Evolutionary conservation across 2,113 vertebrate species (phyloP).

Genomic region (Spheniscus mendiculus): DNA sequence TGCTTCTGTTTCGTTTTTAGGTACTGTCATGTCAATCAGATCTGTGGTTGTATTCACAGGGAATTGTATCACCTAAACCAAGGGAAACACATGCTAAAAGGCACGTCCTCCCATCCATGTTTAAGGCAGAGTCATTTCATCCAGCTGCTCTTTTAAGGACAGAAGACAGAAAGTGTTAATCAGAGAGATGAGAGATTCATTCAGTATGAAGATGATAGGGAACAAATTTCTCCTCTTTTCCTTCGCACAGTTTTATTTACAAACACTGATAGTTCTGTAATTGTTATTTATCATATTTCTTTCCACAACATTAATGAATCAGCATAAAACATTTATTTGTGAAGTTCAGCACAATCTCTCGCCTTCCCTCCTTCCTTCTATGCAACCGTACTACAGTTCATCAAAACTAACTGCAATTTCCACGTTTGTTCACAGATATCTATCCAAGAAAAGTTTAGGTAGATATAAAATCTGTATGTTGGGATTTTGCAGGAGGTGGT

Average conservation of each 20-base stretch:
- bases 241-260: not conserved
- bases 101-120: not conserved
- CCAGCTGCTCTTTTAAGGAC: not conserved
- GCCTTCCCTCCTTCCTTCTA: not conserved
- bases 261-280: not conserved
- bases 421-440: not conserved
- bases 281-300: constrained; percentile 19
- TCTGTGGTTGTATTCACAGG: not conserved
- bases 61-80: not conserved
- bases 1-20: not conserved
- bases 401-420: not conserved
- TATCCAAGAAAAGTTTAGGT: not conserved
- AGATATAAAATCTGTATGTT: not conserved
- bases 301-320: not conserved
- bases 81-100: not conserved
- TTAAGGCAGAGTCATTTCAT: not conserved
- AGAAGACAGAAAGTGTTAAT: not conserved
- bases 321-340: not conserved
- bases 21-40: not conserved
- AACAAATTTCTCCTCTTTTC: not conserved
- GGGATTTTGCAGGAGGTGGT: not conserved
- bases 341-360: not conserved
- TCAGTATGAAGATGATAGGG: not conserved
- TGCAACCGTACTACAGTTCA: not conserved
- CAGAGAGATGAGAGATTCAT: not conserved